A percentile compares a stretch with the other conserved stretches of the same genome.
Conservation (phyloP, 2,888 invertebrate genomes). For the Acanthosepion lycidas region DNA sequence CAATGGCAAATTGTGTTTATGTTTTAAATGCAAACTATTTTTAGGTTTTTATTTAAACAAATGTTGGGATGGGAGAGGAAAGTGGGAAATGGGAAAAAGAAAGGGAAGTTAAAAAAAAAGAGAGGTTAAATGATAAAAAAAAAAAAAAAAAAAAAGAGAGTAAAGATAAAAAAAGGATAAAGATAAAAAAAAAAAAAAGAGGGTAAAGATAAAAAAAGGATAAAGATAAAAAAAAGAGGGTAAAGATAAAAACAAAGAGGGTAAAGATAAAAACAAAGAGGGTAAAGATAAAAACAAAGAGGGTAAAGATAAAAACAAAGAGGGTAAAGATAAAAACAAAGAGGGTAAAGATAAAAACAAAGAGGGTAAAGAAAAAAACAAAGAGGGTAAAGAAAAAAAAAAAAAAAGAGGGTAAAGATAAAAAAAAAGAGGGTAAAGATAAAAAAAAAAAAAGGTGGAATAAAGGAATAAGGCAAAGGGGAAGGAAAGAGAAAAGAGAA, state of each 20-base stretch:
- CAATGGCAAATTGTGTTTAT: too few species aligned
- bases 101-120: neutral
- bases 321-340: slow-evolving; percentile 47
- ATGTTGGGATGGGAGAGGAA: too few species aligned
- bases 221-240: slow-evolving; percentile 39
- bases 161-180: too few species aligned
- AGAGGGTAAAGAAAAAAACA: too few species aligned
- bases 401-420: too few species aligned
- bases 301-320: neutral
- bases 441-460: neutral
- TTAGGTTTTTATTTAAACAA: too few species aligned
- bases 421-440: too few species aligned
- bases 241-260: neutral
- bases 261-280: slow-evolving; percentile 39
- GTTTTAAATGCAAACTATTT: too few species aligned
- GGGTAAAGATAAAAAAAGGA: too few species aligned
- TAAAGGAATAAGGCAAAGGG: neutral
- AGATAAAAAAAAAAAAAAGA: neutral
- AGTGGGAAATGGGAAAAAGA: too few species aligned
- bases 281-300: neutral
- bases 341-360: slow-evolving; percentile 43
- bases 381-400: neutral
- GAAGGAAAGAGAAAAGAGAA: neutral
- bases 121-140: neutral
- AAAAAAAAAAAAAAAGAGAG: too few species aligned